Conservation (phyloP, 2,888 invertebrate species). For the Pristionchus fissidentatus region DNA sequence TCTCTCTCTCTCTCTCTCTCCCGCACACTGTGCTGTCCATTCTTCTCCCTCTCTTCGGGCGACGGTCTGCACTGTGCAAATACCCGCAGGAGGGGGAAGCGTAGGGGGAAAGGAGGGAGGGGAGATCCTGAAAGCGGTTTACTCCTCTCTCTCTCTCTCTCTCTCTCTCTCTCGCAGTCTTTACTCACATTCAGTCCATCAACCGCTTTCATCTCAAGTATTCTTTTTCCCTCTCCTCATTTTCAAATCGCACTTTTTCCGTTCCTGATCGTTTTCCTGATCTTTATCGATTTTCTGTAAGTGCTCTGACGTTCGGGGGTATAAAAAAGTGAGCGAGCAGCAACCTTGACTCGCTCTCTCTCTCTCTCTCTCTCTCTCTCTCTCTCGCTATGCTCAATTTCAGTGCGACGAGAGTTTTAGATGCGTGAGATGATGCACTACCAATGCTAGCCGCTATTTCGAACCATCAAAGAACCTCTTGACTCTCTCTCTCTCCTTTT, state of each 20-base stretch:
- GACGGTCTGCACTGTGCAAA: constrained; percentile 34
- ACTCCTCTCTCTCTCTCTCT: not conserved
- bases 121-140: constrained; percentile 42
- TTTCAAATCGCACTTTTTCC: not conserved
- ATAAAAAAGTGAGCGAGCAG: not conserved
- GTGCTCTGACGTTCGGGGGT: not conserved
- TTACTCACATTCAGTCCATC: too few species aligned
- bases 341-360: too few species aligned
- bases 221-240: not conserved
- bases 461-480: too few species aligned
- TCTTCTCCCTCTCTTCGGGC: not conserved
- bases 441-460: not conserved
- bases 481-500: too few species aligned
- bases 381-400: too few species aligned
- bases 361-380: too few species aligned
- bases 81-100: not conserved
- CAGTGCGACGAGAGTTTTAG: not conserved
- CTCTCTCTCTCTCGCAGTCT: not conserved
- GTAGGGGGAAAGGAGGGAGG: not conserved
- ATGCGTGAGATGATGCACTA: not conserved
- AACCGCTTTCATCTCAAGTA: not conserved
- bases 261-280: not conserved
- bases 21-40: not conserved
- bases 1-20: not conserved
- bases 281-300: constrained; percentile 7